A percentile compares a stretch with the other conserved stretches of the same genome.
These are phyloP conservation scores for Paedocypris sp. DNA, from an alignment of 2,113 vertebrate genomes.

Conservation along the genomic window DNA sequence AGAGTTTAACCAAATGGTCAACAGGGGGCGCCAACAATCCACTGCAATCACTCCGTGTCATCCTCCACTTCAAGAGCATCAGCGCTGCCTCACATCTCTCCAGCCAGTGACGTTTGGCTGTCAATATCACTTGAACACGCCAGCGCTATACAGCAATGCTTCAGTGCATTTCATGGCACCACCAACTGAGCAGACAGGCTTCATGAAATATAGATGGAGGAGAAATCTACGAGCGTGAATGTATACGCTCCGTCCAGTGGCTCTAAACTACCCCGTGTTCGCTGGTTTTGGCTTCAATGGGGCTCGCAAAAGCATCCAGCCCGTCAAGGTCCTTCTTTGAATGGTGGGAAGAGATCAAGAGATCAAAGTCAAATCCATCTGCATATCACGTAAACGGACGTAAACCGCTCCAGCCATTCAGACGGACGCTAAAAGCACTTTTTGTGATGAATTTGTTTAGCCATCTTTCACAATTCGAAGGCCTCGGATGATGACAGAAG, in stretches of 20 bases:
- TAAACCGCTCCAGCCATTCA: not conserved
- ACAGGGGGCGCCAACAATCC: constrained; percentile 32
- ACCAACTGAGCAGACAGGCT: not conserved
- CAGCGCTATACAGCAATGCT: not conserved
- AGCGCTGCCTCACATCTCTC: not conserved
- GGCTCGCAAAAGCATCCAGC: no score
- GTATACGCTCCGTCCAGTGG: no score
- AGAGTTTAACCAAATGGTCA: not conserved
- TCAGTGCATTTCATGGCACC: not conserved
- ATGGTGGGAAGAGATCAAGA: no score
- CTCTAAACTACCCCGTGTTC: no score
- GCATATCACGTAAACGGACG: no score
- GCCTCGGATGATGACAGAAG: not conserved
- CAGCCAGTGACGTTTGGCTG: not conserved
- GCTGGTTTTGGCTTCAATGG: no score
- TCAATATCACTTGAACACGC: not conserved
- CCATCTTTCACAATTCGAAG: not conserved
- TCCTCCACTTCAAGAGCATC: not conserved
- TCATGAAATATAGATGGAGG: not conserved
- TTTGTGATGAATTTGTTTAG: not conserved
- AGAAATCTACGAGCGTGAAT: no score
- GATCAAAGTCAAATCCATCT: no score
- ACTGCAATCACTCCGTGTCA: not conserved
- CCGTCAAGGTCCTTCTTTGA: no score
- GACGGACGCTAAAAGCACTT: not conserved